A percentile compares a stretch with the other conserved stretches of the same genome.
These are phyloP conservation scores for Osedax frankpressi DNA, from an alignment of 2,888 invertebrate species.

Conservation along the genomic window DNA sequence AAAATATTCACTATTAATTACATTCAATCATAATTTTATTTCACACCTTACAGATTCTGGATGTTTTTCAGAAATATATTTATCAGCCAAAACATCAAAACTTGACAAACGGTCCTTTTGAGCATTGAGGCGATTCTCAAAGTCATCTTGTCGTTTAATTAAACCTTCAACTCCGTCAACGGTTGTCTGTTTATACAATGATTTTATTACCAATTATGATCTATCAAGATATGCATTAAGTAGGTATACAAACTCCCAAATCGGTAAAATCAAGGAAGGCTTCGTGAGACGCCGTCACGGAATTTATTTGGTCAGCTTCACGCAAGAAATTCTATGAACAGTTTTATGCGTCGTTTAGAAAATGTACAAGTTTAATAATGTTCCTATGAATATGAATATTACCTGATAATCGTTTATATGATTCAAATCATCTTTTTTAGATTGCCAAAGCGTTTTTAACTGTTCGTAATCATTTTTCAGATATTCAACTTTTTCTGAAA, in stretches of 20 bases:
- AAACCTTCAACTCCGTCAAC: slow-evolving; percentile 65
- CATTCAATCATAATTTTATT: too few species aligned
- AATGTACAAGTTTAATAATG: not conserved
- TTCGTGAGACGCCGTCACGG: slow-evolving; percentile 81
- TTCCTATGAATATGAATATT: not conserved
- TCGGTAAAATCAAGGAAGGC: slow-evolving; percentile 78
- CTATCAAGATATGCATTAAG: not conserved
- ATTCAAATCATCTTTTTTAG: not conserved
- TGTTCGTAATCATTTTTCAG: not conserved
- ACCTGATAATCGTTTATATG: not conserved
- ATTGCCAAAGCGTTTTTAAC: not conserved
- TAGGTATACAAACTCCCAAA: slow-evolving; percentile 58
- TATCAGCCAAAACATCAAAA: slow-evolving; percentile 70
- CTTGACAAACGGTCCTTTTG: slow-evolving; percentile 79
- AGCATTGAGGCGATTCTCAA: slow-evolving; percentile 76
- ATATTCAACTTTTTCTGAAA: not conserved
- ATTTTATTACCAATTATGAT: not conserved
- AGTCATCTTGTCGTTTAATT: slow-evolving; percentile 79
- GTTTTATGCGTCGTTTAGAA: too few species aligned
- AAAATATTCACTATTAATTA: too few species aligned
- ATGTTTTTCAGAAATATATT: slow-evolving; percentile 64
- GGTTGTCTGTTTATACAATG: slow-evolving; percentile 54
- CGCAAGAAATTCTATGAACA: slow-evolving; percentile 66
- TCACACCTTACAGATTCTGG: slow-evolving; percentile 58
- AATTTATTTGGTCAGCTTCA: slow-evolving; percentile 92